Conservation (phyloP, 2,797 vertebrate genomes). For the Scolopax bukidnonensis region DNA sequence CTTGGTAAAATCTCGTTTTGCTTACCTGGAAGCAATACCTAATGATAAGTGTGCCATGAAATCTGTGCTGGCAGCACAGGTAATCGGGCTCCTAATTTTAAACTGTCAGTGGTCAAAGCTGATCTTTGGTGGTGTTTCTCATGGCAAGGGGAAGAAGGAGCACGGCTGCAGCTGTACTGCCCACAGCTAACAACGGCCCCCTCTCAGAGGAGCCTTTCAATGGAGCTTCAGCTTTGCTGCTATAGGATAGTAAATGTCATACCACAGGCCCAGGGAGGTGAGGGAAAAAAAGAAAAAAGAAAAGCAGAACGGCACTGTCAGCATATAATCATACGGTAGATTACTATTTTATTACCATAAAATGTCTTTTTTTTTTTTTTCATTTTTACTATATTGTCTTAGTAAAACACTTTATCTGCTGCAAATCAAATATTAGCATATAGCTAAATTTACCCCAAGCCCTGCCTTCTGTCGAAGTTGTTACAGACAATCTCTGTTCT, state of each 20-base stretch:
- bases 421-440: not conserved
- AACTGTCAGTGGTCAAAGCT: not conserved
- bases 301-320: not conserved
- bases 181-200: not conserved
- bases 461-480: not conserved
- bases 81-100: not conserved
- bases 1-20: not conserved
- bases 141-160: not conserved
- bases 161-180: not conserved
- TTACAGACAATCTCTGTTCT: not conserved
- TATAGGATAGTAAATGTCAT: not conserved
- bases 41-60: not conserved
- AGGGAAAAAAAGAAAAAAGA: not conserved
- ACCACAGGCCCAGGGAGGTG: not conserved
- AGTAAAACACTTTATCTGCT: not conserved
- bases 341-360: not conserved
- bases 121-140: constrained; percentile 23
- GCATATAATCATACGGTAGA: not conserved
- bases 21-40: not conserved
- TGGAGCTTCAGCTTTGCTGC: not conserved
- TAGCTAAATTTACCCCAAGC: not conserved
- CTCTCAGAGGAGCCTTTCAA: not conserved
- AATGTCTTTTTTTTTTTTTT: not conserved
- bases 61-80: not conserved
- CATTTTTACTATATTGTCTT: not conserved